Conservation (phyloP, 2,888 invertebrate genomes). For the Halictus ligatus region DNA sequence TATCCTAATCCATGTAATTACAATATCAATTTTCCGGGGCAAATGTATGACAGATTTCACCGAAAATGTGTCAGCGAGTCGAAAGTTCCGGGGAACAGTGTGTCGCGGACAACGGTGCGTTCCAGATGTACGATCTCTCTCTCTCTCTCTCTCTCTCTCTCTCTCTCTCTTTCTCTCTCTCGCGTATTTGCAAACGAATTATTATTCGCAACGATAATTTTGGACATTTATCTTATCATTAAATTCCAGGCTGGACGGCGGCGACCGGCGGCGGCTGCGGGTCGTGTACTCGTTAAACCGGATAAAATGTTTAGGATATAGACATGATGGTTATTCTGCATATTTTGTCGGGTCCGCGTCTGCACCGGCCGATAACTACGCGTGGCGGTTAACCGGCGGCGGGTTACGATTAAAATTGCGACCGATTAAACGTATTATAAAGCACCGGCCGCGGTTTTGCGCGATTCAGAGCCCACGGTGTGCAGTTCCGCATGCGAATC, state of each 20-base stretch:
- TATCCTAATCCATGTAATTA: conserved; percentile 6
- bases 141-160: too few species aligned
- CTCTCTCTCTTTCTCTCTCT: not conserved
- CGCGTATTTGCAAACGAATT: not conserved
- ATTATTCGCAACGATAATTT: conserved; percentile 35
- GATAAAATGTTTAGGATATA: conserved; percentile 45
- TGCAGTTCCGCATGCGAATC: conserved; percentile 18
- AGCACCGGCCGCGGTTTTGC: conserved; percentile 27
- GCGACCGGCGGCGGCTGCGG: not conserved
- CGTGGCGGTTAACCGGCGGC: conserved; percentile 38
- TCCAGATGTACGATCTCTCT: not conserved
- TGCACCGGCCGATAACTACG: conserved; percentile 48
- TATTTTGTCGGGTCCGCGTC: conserved; percentile 40
- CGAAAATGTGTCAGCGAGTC: conserved; percentile 4
- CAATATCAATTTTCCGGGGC: not conserved
- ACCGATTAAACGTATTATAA: conserved; percentile 60
- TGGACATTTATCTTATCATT: conserved; percentile 47
- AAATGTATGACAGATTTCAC: conserved; percentile 3
- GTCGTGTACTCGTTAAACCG: conserved; percentile 40
- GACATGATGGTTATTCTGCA: conserved; percentile 28
- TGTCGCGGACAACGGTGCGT: not conserved
- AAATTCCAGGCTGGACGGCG: conserved; percentile 30
- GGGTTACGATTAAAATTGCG: conserved; percentile 54
- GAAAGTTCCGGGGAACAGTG: not conserved
- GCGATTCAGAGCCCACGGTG: not conserved